Conservation (phyloP, 2,797 vertebrate genomes). For the Argentina silus region DNA sequence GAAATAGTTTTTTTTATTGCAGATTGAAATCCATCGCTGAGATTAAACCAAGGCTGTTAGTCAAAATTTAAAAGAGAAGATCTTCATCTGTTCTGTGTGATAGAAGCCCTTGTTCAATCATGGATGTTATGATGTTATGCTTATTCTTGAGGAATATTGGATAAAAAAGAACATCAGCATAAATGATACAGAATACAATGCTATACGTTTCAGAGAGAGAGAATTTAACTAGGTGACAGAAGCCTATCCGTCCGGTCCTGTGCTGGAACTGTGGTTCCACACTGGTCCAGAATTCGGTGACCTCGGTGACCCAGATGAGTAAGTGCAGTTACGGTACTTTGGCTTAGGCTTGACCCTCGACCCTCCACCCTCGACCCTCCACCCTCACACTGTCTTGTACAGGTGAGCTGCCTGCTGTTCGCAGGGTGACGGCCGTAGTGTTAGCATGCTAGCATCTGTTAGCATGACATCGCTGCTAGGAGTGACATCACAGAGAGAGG, state of each 20-base stretch:
- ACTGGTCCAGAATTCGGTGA: no score
- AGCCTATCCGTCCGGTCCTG: constrained; percentile 17
- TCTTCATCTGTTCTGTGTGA: no score
- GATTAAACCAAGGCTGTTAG: no score
- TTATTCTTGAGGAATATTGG: no score
- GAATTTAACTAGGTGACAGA: constrained; percentile 20
- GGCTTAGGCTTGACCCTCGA: constrained; percentile 1
- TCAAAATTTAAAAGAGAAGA: no score
- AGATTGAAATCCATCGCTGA: no score
- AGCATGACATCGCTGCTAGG: neutral
- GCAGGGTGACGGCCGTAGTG: constrained; percentile 11
- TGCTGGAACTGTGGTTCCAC: constrained; percentile 27
- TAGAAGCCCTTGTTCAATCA: no score
- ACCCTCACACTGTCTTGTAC: constrained; percentile 29
- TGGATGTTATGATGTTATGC: no score
- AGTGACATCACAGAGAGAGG: constrained; percentile 66
- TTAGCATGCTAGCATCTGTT: neutral
- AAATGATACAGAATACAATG: neutral
- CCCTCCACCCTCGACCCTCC: no score
- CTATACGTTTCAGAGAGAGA: neutral
- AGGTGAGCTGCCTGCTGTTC: constrained; percentile 15
- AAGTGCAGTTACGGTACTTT: constrained; percentile 44
- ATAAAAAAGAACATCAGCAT: neutral
- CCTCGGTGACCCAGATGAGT: constrained; percentile 16
- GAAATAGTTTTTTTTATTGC: no score